These are phyloP conservation scores for Mythimna albipuncta DNA, from an alignment of 2,888 invertebrate genomes.

Conservation along the genomic window DNA sequence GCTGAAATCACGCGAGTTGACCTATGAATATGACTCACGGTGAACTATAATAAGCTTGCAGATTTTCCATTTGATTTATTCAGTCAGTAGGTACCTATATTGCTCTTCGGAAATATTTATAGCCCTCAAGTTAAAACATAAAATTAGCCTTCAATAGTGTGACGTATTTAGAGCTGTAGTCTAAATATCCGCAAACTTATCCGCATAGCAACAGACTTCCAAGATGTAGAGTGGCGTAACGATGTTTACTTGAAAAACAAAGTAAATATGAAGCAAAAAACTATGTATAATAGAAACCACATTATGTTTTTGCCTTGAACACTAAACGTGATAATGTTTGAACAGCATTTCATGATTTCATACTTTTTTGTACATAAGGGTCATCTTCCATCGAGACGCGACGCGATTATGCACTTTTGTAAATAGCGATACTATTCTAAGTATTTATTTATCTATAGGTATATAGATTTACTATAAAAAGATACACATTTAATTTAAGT, in stretches of 20 bases:
- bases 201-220: constrained; percentile 1
- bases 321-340: constrained; percentile 6
- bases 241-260: neutral
- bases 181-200: neutral
- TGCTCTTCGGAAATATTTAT: no score
- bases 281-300: neutral
- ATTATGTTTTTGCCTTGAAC: constrained; percentile 3
- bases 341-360: neutral
- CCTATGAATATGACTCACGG: no score
- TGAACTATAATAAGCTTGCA: no score
- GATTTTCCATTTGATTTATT: no score
- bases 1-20: no score
- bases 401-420: no score
- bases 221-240: neutral
- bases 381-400: neutral
- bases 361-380: neutral
- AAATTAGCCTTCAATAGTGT: neutral
- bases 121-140: no score
- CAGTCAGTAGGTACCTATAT: no score
- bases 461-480: no score
- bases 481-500: no score
- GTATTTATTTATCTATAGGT: no score
- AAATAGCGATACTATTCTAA: no score
- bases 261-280: constrained; percentile 16
- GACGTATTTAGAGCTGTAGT: neutral